These are phyloP conservation scores for Dolichallabes microphthalmus DNA, from an alignment of 2,113 vertebrate genomes.

Conservation along the genomic window DNA sequence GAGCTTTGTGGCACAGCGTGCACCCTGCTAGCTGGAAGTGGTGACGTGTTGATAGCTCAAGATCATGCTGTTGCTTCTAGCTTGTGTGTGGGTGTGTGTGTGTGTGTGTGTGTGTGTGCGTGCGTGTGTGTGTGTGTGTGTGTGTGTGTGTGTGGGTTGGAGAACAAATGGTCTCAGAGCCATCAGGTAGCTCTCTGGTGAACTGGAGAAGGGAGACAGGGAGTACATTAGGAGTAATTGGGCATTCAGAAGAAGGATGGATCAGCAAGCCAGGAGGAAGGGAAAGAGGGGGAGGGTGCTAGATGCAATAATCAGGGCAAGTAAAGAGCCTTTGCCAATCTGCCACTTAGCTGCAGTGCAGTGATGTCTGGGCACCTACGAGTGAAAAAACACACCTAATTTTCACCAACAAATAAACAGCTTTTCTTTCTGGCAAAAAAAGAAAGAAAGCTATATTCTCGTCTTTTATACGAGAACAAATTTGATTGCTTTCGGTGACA, in stretches of 20 bases:
- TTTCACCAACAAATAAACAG: not conserved
- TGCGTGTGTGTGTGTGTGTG: slow-evolving; percentile 16
- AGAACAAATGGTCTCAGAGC: slow-evolving; percentile 33
- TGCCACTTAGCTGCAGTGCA: slow-evolving; percentile 24
- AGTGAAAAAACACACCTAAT: not conserved
- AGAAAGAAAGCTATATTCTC: not conserved
- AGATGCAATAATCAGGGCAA: slow-evolving; percentile 42
- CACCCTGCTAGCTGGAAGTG: slow-evolving; percentile 26
- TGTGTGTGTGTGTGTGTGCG: not conserved
- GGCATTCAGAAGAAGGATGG: slow-evolving; percentile 49
- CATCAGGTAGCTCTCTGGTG: slow-evolving; percentile 44
- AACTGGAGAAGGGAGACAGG: slow-evolving; percentile 29
- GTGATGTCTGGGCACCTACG: not conserved
- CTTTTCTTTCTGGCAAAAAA: not conserved
- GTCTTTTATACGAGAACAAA: not conserved
- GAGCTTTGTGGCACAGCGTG: slow-evolving; percentile 29
- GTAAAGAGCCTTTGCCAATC: slow-evolving; percentile 11
- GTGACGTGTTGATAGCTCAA: slow-evolving; percentile 31
- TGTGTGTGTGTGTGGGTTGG: slow-evolving; percentile 16
- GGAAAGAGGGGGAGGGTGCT: not conserved
- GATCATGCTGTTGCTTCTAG: slow-evolving; percentile 6
- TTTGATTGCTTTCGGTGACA: not conserved
- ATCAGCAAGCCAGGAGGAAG: slow-evolving; percentile 40
- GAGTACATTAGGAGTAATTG: slow-evolving; percentile 53
- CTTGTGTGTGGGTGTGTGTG: not conserved